Evolutionary conservation across 2,888 invertebrate species (phyloP).

Genomic region (Colostygia pectinataria): DNA sequence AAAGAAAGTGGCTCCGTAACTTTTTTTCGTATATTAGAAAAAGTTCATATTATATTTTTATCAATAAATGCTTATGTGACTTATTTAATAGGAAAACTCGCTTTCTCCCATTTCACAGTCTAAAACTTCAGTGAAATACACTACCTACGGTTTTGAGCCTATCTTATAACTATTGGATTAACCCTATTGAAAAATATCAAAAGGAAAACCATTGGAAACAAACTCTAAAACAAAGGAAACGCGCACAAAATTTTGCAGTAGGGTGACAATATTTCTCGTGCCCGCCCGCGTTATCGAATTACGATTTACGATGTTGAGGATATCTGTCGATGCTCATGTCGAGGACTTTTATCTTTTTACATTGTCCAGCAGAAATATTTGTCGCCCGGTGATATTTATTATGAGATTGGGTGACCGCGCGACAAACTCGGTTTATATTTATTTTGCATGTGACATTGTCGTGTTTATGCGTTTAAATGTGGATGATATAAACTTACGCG

Average conservation of each 20-base stretch:
- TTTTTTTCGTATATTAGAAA: no score
- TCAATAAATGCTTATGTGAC: no score
- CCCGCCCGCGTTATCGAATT: conserved; percentile 69
- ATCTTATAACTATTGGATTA: no score
- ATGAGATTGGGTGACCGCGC: conserved; percentile 33
- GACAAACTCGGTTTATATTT: conserved; percentile 26
- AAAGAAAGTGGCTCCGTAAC: no score
- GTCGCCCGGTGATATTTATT: conserved; percentile 37
- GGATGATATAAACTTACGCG: neutral
- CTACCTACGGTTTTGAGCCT: no score
- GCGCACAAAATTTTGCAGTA: conserved; percentile 28
- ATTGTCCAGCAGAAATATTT: conserved; percentile 57
- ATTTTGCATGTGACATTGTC: conserved; percentile 21
- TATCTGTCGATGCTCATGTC: conserved; percentile 71
- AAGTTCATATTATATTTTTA: no score
- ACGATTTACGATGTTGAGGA: conserved; percentile 68
- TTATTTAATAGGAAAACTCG: no score
- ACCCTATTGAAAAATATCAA: no score
- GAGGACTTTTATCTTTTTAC: conserved; percentile 58
- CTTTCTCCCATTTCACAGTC: no score
- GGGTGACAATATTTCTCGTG: conserved; percentile 51
- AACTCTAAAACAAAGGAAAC: conserved; percentile 10
- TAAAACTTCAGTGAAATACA: no score
- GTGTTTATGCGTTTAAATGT: conserved; percentile 24
- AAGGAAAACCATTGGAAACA: conserved; percentile 3